Evolutionary conservation across 2,797 vertebrate genomes (phyloP).

Genomic region (Malacoctenus gilli): DNA sequence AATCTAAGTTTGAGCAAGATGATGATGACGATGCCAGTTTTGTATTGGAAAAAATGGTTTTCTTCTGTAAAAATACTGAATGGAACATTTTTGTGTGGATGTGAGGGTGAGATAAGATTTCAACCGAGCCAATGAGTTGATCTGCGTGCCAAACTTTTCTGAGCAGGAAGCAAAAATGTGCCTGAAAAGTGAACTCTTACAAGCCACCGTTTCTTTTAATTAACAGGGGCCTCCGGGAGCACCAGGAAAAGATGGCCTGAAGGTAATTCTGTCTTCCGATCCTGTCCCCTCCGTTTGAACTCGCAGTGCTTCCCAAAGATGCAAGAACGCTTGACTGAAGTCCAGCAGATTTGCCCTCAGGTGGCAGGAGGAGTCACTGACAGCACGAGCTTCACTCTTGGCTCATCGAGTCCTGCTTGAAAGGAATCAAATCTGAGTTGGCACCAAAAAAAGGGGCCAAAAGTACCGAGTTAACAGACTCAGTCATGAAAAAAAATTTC

Average conservation of each 20-base stretch:
- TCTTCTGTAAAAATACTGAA: no score
- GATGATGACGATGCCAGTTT: no score
- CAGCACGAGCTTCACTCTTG: conserved; percentile 16
- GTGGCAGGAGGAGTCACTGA: conserved; percentile 8
- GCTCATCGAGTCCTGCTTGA: conserved; percentile 14
- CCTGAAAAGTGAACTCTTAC: conserved; percentile 1
- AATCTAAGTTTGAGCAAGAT: no score
- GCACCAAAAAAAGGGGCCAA: not conserved
- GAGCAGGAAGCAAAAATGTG: not conserved
- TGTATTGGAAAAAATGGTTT: no score
- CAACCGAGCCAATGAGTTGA: no score
- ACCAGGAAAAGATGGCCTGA: conserved; percentile 90
- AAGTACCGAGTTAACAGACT: conserved; percentile 1
- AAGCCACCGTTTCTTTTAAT: conserved; percentile 19
- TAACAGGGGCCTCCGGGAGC: conserved; percentile 90
- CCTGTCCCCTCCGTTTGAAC: not conserved
- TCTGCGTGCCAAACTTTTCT: no score
- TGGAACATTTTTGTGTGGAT: no score
- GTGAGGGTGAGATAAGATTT: no score
- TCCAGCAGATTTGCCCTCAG: not conserved
- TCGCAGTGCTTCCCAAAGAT: not conserved
- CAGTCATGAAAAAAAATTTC: conserved; percentile 25
- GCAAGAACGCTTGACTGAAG: not conserved
- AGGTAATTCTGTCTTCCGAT: conserved; percentile 78
- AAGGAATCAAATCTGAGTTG: conserved; percentile 10